Evolutionary conservation across 2,113 vertebrate genomes (phyloP).

Genomic region (Sclerurus mexicanus): DNA sequence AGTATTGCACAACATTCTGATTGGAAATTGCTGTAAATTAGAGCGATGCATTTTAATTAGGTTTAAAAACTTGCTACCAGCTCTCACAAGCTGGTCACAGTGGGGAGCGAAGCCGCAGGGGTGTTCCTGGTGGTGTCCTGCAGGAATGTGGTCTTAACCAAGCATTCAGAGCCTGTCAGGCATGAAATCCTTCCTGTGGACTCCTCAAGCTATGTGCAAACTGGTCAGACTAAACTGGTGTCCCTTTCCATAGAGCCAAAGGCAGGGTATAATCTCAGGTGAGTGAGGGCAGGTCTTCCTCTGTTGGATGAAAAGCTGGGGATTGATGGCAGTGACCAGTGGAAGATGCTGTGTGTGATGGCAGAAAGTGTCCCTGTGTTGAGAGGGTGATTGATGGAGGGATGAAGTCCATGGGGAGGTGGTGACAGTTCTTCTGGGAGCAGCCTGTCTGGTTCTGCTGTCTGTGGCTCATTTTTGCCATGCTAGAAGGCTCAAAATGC

Average conservation of each 20-base stretch:
- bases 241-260: background rate
- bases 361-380: background rate
- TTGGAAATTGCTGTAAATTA: background rate
- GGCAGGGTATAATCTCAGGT: rapidly evolving
- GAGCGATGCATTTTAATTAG: background rate
- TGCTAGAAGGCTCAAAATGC: background rate
- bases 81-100: background rate
- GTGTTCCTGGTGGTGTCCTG: background rate
- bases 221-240: background rate
- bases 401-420: background rate
- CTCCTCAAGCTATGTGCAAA: background rate
- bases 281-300: background rate
- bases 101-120: rapidly evolving
- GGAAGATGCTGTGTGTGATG: background rate
- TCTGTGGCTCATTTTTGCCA: rapidly evolving
- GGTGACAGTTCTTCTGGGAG: background rate
- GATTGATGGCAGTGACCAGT: background rate
- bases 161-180: background rate
- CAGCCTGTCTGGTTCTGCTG: rapidly evolving
- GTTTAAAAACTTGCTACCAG: background rate
- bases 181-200: background rate
- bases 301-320: background rate
- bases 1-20: background rate
- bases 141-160: background rate
- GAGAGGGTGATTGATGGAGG: background rate